A percentile compares a stretch with the other conserved stretches of the same genome.
Conservation (phyloP, 2,888 invertebrate genomes). For the Meliscaeva auricollis region DNA sequence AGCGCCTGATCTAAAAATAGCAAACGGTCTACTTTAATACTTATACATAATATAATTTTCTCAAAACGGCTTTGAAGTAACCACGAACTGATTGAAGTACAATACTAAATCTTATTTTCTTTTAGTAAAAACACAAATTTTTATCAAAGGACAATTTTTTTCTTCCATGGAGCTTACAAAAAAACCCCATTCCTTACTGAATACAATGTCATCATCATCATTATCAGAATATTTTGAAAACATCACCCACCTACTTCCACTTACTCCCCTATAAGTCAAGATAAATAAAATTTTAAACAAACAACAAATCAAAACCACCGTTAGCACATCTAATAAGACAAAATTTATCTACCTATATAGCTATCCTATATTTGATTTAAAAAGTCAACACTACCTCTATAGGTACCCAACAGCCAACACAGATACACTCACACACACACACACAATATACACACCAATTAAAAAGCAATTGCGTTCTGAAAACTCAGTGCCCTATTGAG, state of each 20-base stretch:
- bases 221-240: background rate
- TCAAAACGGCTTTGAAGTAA: too few species aligned
- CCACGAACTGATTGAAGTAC: too few species aligned
- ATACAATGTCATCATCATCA: background rate
- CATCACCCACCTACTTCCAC: background rate
- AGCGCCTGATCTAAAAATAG: too few species aligned
- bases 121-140: too few species aligned
- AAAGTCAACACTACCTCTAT: constrained; percentile 20
- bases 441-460: constrained; percentile 9
- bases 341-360: too few species aligned
- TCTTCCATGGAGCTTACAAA: too few species aligned
- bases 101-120: too few species aligned
- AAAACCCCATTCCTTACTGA: background rate
- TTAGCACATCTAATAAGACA: constrained; percentile 15
- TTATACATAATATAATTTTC: too few species aligned
- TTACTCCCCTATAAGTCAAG: background rate
- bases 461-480: constrained; percentile 47
- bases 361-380: constrained; percentile 15
- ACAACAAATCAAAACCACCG: constrained; percentile 59
- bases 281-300: constrained; percentile 36
- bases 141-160: too few species aligned
- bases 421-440: background rate
- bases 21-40: too few species aligned
- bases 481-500: constrained; percentile 67
- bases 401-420: background rate